Evolutionary conservation across 2,113 vertebrate genomes (phyloP), one percentile per base, ranked within the genome.

Genomic region (Syngnathus floridae): DNA sequence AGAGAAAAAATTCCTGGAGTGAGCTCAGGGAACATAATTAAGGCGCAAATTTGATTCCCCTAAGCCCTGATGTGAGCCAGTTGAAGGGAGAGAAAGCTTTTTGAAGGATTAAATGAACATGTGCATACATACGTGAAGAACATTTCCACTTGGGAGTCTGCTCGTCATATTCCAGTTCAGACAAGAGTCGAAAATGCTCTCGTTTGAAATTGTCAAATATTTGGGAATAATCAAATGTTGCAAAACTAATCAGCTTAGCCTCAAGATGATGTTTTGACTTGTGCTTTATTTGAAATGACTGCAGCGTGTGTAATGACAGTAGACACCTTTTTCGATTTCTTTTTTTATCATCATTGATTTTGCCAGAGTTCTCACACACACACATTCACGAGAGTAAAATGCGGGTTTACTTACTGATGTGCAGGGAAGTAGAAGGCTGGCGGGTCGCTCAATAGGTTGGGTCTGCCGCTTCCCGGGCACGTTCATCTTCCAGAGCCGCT

Each of bases 401-500:
- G 8, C 0, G 43, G 56, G 21, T 74, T 19, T 86, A 92, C 94
- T 95, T 90, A 88, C 95, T 93, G 89, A 91, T 88, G 87, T 92
- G 4, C 43, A 45, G 73, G 93, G 91, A 64, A 92, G 90, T 83
- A 88, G 88, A 46, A 93, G 91, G 86, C 88, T 91, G 90, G 84
- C 90, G 51, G 92, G 91, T 87, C 91, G 91, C 86, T 93, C 91
- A 69, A 88, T 87, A 84, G 88, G 88, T 86, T 90, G 91, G 71
- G 90, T 85, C 70, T 89, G 82, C 73, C 86, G 88, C 72, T 91
- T 92, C 88, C 90, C 91, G 81, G 91, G 77, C 87, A 89, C 92
- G 77, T 90, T 94, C 95, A 97, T 96, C 76, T 93, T 93, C 92
- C 92, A 88, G 81, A 88, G 80, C 82, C 79, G 73, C 74, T 80